Evolutionary conservation across 2,888 invertebrate genomes (phyloP), one percentile per base, ranked within the genome.

Genomic region (Dryobota labecula): DNA sequence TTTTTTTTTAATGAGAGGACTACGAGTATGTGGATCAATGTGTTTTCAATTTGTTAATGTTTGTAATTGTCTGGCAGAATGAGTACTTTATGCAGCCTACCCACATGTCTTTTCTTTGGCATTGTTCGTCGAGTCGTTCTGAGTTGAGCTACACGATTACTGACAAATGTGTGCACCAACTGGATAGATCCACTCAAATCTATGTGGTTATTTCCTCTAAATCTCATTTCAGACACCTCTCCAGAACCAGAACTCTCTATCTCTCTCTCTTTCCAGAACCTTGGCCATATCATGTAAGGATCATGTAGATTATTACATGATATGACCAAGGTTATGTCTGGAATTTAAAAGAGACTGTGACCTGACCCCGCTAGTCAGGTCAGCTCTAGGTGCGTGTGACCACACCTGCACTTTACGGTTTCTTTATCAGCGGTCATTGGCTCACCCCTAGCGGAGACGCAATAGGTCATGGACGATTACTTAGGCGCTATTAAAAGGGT

Each of bases 321-420:
- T 11, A 47, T 47, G 47, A 47, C 47, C 11, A 47, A 47, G 11
- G 47, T 11, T 47, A 11, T 47, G n/a, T 47, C 45, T 47, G 45
- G n/a, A n/a, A 2, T 47, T 45, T 45, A 20, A 45, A 47, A 47
- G 45, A n/a, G n/a, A n/a, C n/a, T 47, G 20, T 45, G 20, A 73
- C 38, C 65, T 79, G 76, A 78, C 85, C 85, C 66, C 54, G 33
- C 73, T 63, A 45, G 67, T 20, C 60, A 3, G 84, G 80, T 83
- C 82, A 73, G 70, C 64, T 24, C 45, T 49, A 74, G 41, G 80
- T 88, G 88, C 89, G 88, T 86, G 88, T 27, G 51, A 82, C 87
- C 89, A 76, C 89, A 79, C 89, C 90, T 84, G 78, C 79, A 70
- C 70, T 70, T 77, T 85, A 84, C 80, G 88, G 88, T 86, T 90